A percentile compares a stretch with the other conserved stretches of the same genome.
These are phyloP conservation scores for Caenorhabditis afra DNA, from an alignment of 2,888 invertebrate species.

Conservation along the genomic window DNA sequence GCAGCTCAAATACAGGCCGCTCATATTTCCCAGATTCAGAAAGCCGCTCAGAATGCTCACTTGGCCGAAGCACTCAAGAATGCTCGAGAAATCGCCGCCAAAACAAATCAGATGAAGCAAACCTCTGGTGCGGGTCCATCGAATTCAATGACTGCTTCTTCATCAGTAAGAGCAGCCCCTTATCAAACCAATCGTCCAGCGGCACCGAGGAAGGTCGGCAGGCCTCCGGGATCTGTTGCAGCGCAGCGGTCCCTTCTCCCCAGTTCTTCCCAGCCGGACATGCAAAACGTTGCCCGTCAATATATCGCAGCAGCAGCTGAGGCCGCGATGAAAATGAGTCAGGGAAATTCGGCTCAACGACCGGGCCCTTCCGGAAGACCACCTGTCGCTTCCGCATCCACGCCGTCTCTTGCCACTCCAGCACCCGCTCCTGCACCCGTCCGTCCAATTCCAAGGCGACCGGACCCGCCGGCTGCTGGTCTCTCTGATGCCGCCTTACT, in stretches of 20 bases:
- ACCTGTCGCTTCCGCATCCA: not conserved
- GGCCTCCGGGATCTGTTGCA: no score
- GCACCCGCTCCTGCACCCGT: not conserved
- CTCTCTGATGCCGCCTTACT: not conserved
- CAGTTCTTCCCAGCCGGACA: no score
- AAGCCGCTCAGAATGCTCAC: not conserved
- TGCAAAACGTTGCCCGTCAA: no score
- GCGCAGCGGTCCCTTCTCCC: no score
- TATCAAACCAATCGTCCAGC: no score
- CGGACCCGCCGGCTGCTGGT: not conserved
- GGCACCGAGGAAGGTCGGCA: no score
- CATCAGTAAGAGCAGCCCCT: no score
- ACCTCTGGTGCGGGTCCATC: not conserved
- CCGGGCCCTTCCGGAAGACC: not conserved
- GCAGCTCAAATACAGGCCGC: not conserved
- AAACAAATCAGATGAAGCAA: not conserved
- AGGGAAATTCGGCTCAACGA: not conserved
- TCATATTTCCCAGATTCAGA: not conserved
- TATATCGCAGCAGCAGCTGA: no score
- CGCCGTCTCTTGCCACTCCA: not conserved
- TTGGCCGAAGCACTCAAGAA: not conserved
- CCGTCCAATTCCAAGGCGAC: constrained; percentile 5
- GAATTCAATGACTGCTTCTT: not conserved
- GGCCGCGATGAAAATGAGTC: no score
- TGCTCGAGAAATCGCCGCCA: not conserved